phyloP scores from a whole-genome alignment of 2,797 vertebrate genomes.

The Neostethus bicornis region DNA sequence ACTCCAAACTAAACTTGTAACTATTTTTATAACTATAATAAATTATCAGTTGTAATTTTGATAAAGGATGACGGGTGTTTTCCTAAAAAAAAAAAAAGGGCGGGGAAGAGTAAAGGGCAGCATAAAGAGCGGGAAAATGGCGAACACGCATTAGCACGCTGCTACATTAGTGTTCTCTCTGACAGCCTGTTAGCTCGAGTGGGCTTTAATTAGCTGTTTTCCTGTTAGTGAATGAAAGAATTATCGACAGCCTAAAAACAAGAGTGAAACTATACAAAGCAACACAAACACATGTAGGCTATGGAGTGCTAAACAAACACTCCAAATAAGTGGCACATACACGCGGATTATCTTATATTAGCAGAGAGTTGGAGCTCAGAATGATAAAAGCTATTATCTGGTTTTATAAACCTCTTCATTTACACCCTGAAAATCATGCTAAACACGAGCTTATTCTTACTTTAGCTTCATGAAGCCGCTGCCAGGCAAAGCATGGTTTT shows the following conservation, averaged over 20 bases:
- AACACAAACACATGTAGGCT: conserved; percentile 28
- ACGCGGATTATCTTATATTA: conserved; percentile 62
- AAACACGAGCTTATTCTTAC: conserved; percentile 47
- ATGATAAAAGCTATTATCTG: conserved; percentile 61
- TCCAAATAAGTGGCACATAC: conserved; percentile 60
- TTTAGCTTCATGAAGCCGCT: conserved; percentile 31
- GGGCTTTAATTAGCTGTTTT: conserved; percentile 99
- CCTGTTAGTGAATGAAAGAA: conserved; percentile 97
- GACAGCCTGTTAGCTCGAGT: conserved; percentile 99
- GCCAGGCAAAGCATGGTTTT: conserved; percentile 35
- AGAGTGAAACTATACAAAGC: conserved; percentile 86
- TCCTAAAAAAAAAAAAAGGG: too few species aligned
- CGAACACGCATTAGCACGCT: conserved; percentile 84
- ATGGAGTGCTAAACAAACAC: conserved; percentile 60
- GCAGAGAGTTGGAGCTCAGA: conserved; percentile 62
- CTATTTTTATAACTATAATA: background rate
- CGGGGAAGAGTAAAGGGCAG: conserved; percentile 77
- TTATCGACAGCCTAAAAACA: conserved; percentile 94
- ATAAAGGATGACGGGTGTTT: conserved; percentile 72
- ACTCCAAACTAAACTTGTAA: too few species aligned
- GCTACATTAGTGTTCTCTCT: conserved; percentile 94
- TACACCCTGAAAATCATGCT: conserved; percentile 50
- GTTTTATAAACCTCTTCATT: conserved; percentile 44
- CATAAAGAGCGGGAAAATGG: conserved; percentile 85
- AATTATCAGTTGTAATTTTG: conserved; percentile 6